Evolutionary conservation across 2,113 vertebrate species (phyloP).

Genomic region (Manacus vitellinus): DNA sequence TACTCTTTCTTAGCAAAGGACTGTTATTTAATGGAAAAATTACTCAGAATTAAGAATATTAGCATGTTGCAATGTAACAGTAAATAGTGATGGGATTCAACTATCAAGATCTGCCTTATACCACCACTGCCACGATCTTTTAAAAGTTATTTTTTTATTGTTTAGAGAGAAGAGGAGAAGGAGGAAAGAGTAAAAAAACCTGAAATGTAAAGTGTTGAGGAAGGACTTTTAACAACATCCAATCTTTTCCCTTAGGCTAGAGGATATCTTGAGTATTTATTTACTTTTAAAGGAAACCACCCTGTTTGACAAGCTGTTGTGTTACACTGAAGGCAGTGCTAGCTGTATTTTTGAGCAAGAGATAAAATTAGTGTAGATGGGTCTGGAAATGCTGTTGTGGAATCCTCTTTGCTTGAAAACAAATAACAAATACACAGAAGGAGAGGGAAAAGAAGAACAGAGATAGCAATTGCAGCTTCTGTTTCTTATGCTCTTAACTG

Average conservation of each 20-base stretch:
- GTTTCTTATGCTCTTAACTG: slow-evolving; percentile 3
- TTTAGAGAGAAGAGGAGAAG: neutral
- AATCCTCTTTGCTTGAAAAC: slow-evolving; percentile 57
- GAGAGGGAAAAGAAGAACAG: slow-evolving; percentile 21
- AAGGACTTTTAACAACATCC: neutral
- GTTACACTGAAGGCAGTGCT: slow-evolving; percentile 59
- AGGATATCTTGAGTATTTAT: slow-evolving; percentile 45
- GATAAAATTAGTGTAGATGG: slow-evolving; percentile 61
- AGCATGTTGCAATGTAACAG: neutral
- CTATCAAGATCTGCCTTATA: neutral
- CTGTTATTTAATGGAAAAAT: neutral
- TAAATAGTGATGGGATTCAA: neutral
- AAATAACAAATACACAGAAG: slow-evolving; percentile 62
- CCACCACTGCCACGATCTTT: neutral
- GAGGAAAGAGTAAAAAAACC: neutral
- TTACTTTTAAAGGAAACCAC: slow-evolving; percentile 58
- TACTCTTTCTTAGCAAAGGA: neutral
- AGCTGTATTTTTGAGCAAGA: slow-evolving; percentile 36
- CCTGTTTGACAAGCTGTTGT: slow-evolving; percentile 67
- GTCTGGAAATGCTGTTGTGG: slow-evolving; percentile 39
- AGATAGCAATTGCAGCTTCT: neutral
- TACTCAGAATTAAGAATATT: neutral
- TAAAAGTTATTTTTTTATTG: neutral
- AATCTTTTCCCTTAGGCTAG: slow-evolving; percentile 27
- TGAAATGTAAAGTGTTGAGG: neutral